Conservation (phyloP, 2,888 invertebrate species). For the Hesperia comma region DNA sequence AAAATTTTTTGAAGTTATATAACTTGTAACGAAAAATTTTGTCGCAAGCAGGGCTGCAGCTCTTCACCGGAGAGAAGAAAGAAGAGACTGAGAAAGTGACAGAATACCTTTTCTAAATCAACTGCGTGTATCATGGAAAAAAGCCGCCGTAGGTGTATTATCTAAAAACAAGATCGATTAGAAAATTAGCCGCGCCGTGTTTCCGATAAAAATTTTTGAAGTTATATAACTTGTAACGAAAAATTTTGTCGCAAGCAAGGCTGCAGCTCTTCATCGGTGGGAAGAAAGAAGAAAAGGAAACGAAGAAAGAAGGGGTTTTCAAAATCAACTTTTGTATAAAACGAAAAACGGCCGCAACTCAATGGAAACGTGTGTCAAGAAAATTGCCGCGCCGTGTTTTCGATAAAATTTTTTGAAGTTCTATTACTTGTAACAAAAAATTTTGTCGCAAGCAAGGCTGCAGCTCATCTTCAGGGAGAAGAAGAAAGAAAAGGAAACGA, state of each 20-base stretch:
- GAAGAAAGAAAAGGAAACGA: neutral
- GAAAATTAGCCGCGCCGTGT: conserved; percentile 3
- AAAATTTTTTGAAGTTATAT: neutral
- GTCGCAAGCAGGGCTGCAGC: too few species aligned
- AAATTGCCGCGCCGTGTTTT: neutral
- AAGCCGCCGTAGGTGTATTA: too few species aligned
- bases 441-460: neutral
- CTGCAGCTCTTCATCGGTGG: neutral
- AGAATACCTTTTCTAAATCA: too few species aligned
- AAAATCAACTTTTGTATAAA: too few species aligned
- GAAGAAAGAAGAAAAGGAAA: neutral
- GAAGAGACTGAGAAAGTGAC: neutral
- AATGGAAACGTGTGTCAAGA: neutral
- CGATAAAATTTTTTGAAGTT: neutral
- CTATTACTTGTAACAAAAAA: neutral
- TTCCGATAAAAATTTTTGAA: conserved; percentile 1
- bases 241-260: neutral
- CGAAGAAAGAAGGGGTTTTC: too few species aligned
- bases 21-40: too few species aligned
- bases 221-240: too few species aligned
- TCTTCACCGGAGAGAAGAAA: too few species aligned
- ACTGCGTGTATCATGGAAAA: too few species aligned
- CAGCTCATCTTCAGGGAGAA: neutral
- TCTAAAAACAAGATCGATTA: too few species aligned
- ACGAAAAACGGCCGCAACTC: too few species aligned